These are phyloP conservation scores for Meloidogyne exigua DNA, from an alignment of 1,140 invertebrate genomes.

Conservation along the genomic window DNA sequence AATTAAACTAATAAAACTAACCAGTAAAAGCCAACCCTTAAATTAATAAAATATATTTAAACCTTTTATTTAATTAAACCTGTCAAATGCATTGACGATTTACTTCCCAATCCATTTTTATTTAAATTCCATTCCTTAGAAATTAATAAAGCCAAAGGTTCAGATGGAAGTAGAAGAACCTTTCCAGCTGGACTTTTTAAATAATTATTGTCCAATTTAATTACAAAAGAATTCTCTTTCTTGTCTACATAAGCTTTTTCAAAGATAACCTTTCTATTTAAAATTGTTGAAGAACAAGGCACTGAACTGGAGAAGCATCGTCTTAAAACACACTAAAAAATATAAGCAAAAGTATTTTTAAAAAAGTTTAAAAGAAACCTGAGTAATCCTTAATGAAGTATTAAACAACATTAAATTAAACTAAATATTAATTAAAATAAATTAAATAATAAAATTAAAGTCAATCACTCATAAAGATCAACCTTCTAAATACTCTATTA, in stretches of 20 bases:
- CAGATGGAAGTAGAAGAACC: conserved; percentile 67
- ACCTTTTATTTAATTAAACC: conserved; percentile 43
- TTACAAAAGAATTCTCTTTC: conserved; percentile 8
- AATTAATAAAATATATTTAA: too few relatives aligned
- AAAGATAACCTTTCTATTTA: conserved; percentile 9
- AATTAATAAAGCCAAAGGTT: conserved; percentile 83
- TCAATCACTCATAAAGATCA: too few relatives aligned
- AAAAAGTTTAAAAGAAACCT: background rate
- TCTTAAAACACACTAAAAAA: background rate
- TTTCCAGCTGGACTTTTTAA: conserved; percentile 35
- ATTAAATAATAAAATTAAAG: too few relatives aligned
- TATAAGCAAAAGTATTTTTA: background rate
- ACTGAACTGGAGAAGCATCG: background rate
- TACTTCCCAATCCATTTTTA: conserved; percentile 74
- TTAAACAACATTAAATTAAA: background rate
- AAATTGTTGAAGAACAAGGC: conserved; percentile 11
- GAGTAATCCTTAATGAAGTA: background rate
- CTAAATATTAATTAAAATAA: too few relatives aligned
- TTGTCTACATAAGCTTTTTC: conserved; percentile 2
- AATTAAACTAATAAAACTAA: too few relatives aligned
- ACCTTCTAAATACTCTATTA: too few relatives aligned
- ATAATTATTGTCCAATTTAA: conserved; percentile 30
- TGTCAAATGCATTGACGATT: conserved; percentile 70
- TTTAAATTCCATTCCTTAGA: conserved; percentile 89
- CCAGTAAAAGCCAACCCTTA: background rate